phyloP scores from a whole-genome alignment of 2,797 vertebrate genomes.

The Scolopax rusticola region DNA sequence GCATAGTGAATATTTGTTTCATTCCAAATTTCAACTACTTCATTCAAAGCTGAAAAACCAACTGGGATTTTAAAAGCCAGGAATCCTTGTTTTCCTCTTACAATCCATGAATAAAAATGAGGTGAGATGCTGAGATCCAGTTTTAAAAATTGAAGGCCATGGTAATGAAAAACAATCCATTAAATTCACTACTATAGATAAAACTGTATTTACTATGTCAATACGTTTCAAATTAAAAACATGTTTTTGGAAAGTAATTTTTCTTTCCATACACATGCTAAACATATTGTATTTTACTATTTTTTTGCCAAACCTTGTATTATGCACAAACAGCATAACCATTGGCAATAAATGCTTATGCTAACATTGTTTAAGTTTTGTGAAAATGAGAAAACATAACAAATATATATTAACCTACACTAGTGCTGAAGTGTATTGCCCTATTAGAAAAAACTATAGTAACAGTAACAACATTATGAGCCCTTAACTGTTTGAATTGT shows the following conservation, averaged over 20 bases:
- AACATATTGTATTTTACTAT: not conserved
- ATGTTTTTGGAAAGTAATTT: not conserved
- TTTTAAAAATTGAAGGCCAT: not conserved
- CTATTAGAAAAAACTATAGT: not conserved
- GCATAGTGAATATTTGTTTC: not conserved
- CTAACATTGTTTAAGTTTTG: not conserved
- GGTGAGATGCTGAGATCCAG: slow-evolving; percentile 20
- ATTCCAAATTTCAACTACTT: slow-evolving; percentile 20
- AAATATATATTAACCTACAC: not conserved
- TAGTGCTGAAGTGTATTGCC: not conserved
- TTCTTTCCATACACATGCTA: not conserved
- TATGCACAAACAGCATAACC: not conserved
- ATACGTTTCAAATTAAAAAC: slow-evolving; percentile 26
- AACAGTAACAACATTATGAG: not conserved
- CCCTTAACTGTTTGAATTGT: not conserved
- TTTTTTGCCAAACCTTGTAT: not conserved
- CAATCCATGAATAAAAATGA: slow-evolving; percentile 51
- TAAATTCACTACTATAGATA: slow-evolving; percentile 45
- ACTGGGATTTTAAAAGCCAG: slow-evolving; percentile 37
- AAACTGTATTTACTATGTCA: slow-evolving; percentile 8
- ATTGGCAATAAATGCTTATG: not conserved
- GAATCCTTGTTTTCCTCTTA: slow-evolving; percentile 29
- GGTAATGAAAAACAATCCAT: not conserved
- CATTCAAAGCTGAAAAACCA: slow-evolving; percentile 47
- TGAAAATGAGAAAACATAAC: not conserved